Evolutionary conservation across 2,888 invertebrate species (phyloP).

Genomic region (Hecatera dysodea): DNA sequence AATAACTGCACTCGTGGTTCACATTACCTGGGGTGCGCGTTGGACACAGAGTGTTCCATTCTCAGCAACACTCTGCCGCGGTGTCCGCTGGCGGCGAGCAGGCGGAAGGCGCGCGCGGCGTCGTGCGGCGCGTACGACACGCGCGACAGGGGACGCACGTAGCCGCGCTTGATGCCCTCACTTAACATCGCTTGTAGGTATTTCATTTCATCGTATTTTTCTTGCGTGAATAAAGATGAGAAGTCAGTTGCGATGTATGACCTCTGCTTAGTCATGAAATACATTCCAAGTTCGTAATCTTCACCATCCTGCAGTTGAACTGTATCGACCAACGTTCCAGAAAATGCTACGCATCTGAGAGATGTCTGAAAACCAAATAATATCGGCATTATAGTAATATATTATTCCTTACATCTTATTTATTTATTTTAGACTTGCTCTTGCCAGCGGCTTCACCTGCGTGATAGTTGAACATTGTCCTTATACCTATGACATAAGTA

Average conservation of each 20-base stretch:
- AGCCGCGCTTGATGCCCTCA: conserved; percentile 77
- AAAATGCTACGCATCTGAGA: conserved; percentile 52
- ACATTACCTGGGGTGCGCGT: conserved; percentile 7
- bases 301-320: conserved; percentile 64
- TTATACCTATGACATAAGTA: no score
- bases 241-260: conserved; percentile 68
- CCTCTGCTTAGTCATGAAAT: conserved; percentile 56
- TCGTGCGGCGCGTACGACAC: conserved; percentile 73
- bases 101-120: conserved; percentile 72
- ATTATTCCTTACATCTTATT: no score
- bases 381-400: no score
- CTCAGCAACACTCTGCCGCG: conserved; percentile 78
- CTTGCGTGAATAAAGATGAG: conserved; percentile 64
- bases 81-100: conserved; percentile 75
- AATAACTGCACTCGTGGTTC: no score
- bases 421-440: no score
- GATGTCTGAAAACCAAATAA: conserved; percentile 32
- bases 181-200: conserved; percentile 70
- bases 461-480: no score
- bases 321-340: conserved; percentile 68
- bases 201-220: conserved; percentile 63
- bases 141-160: conserved; percentile 78
- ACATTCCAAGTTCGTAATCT: conserved; percentile 69
- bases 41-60: conserved; percentile 48
- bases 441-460: no score